Percentiles rank a stretch among this genome's conserved stretches.
These are phyloP conservation scores for Seriola dumerili DNA, from an alignment of 2,113 vertebrate species.

Conservation along the genomic window DNA sequence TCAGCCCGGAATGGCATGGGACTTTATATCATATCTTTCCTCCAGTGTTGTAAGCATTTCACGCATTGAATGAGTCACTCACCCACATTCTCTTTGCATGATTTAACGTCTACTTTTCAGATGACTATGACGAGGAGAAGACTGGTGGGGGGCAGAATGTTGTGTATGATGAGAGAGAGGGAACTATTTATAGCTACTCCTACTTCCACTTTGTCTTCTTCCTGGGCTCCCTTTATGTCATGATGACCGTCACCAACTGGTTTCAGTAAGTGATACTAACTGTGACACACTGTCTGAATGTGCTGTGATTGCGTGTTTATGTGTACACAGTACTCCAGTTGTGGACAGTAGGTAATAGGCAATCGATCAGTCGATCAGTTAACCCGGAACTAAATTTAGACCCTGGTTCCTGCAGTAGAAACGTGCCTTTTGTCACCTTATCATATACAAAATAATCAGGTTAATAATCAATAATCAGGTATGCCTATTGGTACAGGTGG, in stretches of 20 bases:
- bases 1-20: too few relatives aligned
- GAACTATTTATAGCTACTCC: slow-evolving; percentile 92
- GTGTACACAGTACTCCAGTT: too few relatives aligned
- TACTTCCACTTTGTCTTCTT: slow-evolving; percentile 97
- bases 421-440: too few relatives aligned
- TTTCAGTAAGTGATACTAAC: slow-evolving; percentile 91
- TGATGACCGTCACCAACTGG: slow-evolving; percentile 99
- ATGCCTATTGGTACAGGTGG: too few relatives aligned
- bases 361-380: too few relatives aligned
- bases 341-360: too few relatives aligned
- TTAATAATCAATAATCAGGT: too few relatives aligned
- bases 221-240: slow-evolving; percentile 95
- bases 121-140: slow-evolving; percentile 84
- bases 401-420: too few relatives aligned
- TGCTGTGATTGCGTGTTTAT: background rate
- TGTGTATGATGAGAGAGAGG: slow-evolving; percentile 90
- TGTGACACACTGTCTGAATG: background rate
- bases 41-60: background rate
- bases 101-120: slow-evolving; percentile 70
- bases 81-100: background rate
- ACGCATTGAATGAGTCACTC: background rate
- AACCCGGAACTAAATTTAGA: too few relatives aligned
- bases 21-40: background rate
- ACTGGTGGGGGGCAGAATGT: slow-evolving; percentile 88
- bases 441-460: too few relatives aligned